These are phyloP conservation scores for Archivesica marissinica DNA, from an alignment of 1,140 invertebrate genomes.

Conservation along the genomic window DNA sequence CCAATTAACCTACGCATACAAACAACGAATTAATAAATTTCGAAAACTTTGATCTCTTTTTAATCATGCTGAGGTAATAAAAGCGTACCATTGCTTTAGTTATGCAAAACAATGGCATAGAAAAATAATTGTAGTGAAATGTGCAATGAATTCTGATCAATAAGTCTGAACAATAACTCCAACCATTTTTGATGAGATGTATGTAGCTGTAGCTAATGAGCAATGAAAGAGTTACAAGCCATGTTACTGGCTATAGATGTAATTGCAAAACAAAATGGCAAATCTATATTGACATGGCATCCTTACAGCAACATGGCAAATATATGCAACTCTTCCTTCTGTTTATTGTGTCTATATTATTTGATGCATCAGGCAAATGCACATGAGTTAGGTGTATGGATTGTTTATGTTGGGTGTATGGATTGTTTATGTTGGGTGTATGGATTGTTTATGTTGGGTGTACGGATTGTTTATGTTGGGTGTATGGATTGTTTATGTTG, in stretches of 20 bases:
- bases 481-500: too few relatives aligned
- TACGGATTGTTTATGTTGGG: too few relatives aligned
- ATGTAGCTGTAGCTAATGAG: constrained; percentile 17
- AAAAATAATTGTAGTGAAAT: constrained; percentile 42
- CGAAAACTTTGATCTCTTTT: constrained; percentile 31
- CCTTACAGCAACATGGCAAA: too few relatives aligned
- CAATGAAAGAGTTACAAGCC: constrained; percentile 18
- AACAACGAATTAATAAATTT: constrained; percentile 31
- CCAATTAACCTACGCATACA: constrained; percentile 53
- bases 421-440: too few relatives aligned
- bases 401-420: too few relatives aligned
- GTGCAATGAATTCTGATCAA: neutral
- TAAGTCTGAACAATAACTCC: neutral
- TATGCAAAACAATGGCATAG: constrained; percentile 42
- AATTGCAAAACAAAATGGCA: constrained; percentile 1
- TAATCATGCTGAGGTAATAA: constrained; percentile 20
- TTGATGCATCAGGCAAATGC: too few relatives aligned
- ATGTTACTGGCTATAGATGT: neutral
- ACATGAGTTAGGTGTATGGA: too few relatives aligned
- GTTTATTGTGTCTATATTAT: too few relatives aligned
- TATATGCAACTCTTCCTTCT: too few relatives aligned
- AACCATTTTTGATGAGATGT: constrained; percentile 23
- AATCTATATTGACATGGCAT: neutral
- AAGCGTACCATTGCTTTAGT: neutral
- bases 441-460: too few relatives aligned